Percentiles rank a stretch among this genome's conserved stretches.
These are phyloP conservation scores for Pseudomyrmex cubaensis DNA, from an alignment of 1,140 invertebrate genomes.

Conservation along the genomic window DNA sequence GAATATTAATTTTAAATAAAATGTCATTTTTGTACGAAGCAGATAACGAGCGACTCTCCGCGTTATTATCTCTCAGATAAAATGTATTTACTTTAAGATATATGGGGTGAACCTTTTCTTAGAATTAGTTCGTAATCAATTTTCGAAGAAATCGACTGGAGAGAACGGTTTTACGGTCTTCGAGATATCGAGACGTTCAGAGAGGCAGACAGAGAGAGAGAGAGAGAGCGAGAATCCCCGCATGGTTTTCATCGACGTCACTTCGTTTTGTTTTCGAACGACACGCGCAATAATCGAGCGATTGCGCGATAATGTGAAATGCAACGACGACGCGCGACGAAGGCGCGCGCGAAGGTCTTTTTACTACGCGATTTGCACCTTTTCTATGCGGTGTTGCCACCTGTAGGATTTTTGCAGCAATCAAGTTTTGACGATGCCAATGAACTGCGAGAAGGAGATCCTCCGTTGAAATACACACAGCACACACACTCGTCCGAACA, in stretches of 20 bases:
- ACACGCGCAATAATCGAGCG: slow-evolving; percentile 23
- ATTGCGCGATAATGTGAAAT: slow-evolving; percentile 56
- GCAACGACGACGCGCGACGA: background rate
- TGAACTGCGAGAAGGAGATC: too few relatives aligned
- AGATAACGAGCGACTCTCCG: too few relatives aligned
- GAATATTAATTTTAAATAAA: too few relatives aligned
- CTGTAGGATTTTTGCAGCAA: slow-evolving; percentile 51
- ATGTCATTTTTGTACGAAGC: too few relatives aligned
- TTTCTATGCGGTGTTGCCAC: slow-evolving; percentile 30
- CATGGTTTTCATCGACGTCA: background rate
- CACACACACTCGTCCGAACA: background rate
- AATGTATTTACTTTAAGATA: too few relatives aligned
- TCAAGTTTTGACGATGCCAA: slow-evolving; percentile 23
- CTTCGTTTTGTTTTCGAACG: slow-evolving; percentile 10
- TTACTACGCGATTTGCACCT: slow-evolving; percentile 1
- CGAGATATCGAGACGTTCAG: slow-evolving; percentile 4
- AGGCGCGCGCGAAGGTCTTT: background rate
- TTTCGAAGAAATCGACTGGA: background rate
- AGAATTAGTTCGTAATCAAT: slow-evolving; percentile 23
- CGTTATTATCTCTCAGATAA: too few relatives aligned
- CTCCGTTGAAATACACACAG: too few relatives aligned
- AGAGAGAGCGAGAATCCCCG: too few relatives aligned
- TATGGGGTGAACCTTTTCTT: too few relatives aligned
- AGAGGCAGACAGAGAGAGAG: too few relatives aligned
- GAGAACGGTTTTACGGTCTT: background rate